phyloP scores from a whole-genome alignment of 2,888 invertebrate genomes.

The Ochropleura plecta region DNA sequence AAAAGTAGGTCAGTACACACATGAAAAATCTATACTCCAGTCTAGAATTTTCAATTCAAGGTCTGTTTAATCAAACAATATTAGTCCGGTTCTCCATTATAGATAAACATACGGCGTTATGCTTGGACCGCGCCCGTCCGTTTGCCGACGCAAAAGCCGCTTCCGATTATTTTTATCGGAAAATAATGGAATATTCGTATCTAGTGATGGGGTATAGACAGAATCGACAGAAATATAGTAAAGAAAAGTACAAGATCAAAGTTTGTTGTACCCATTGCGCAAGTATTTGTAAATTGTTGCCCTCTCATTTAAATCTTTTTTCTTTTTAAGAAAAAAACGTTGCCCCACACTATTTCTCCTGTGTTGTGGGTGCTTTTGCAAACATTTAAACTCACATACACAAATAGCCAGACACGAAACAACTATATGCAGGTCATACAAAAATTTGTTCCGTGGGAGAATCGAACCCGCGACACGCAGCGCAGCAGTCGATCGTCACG shows the following conservation, averaged over 20 bases:
- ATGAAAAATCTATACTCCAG: slow-evolving; percentile 2
- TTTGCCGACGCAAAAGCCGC: slow-evolving; percentile 58
- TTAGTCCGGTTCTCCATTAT: slow-evolving; percentile 23
- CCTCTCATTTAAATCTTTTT: too few species aligned
- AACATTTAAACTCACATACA: too few species aligned
- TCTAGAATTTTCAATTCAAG: slow-evolving; percentile 38
- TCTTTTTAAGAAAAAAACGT: too few species aligned
- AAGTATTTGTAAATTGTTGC: too few species aligned
- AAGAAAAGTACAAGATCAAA: neutral
- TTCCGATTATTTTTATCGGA: slow-evolving; percentile 57
- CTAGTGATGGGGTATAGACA: neutral
- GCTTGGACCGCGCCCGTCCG: slow-evolving; percentile 61
- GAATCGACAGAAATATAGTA: neutral
- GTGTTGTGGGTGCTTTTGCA: too few species aligned
- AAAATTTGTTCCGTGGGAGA: too few species aligned
- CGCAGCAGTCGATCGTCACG: too few species aligned
- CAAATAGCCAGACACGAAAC: too few species aligned
- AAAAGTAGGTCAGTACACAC: neutral
- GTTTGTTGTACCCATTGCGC: neutral
- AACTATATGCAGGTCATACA: too few species aligned
- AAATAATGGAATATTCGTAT: slow-evolving; percentile 36
- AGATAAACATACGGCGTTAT: slow-evolving; percentile 47
- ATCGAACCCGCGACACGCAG: too few species aligned
- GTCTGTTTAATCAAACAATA: slow-evolving; percentile 31
- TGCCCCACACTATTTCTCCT: too few species aligned